Percentiles rank a stretch among this genome's conserved stretches.
phyloP scores from a whole-genome alignment of 2,113 vertebrate species.

The Serinus canaria region DNA sequence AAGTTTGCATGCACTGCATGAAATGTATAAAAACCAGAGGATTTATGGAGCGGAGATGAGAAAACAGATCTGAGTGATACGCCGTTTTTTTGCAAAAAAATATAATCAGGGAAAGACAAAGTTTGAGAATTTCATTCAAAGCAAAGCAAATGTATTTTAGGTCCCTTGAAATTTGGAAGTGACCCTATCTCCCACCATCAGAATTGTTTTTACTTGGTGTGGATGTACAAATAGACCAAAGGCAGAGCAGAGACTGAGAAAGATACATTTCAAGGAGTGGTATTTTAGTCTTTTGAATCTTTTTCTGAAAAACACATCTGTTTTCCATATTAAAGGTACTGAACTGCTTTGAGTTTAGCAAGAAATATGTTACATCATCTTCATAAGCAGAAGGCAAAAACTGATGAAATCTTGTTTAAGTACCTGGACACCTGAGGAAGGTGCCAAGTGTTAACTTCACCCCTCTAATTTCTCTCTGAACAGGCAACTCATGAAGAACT shows the following conservation, averaged over 20 bases:
- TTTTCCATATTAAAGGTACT: neutral
- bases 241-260: neutral
- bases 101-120: neutral
- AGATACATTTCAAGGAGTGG: neutral
- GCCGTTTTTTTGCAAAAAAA: neutral
- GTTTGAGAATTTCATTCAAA: neutral
- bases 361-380: neutral
- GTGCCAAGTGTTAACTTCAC: neutral
- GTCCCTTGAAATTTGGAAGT: neutral
- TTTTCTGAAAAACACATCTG: neutral
- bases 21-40: neutral
- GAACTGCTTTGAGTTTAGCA: neutral
- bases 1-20: neutral
- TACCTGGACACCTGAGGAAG: neutral
- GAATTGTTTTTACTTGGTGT: neutral
- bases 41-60: neutral
- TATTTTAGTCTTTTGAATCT: neutral
- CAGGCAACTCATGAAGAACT: neutral
- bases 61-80: neutral
- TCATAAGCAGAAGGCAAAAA: neutral
- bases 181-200: neutral
- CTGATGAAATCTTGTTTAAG: neutral
- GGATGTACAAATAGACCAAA: neutral
- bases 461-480: neutral
- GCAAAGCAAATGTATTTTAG: neutral